Evolutionary conservation across 2,888 invertebrate genomes (phyloP), one percentile per base, ranked within the genome.

Genomic region (Shargacucullia verbasci): DNA sequence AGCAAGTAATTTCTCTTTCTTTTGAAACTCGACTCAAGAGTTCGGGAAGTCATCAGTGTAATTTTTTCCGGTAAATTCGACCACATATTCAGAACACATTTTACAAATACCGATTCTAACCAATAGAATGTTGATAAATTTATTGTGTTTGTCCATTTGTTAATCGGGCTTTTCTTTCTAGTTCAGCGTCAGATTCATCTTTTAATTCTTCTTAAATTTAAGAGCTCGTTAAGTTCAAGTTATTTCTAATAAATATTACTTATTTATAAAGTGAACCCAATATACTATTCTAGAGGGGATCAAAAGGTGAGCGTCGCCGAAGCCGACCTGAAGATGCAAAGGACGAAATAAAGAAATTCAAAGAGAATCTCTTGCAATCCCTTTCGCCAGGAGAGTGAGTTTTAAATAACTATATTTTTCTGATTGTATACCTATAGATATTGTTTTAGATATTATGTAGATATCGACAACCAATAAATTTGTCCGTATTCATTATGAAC

Each of bases 331-430:
- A 88, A 9, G 85, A 85, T 43, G 77, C 78, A 3, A 81, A 81
- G 44, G 90, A 90, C 15, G 92, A 93, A 82, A 88, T 92, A 71
- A 91, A 88, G 75, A 88, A 90, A 73, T 91, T 91, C 64, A 93
- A 93, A 70, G 91, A 92, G 66, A 89, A 85, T 68, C 81, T 91
- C 12, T 81, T 92, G 20, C 89, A 90, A 66, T 87, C 92, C 25
- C 77, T 88, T 47, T 68, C 88, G 31, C 63, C 78, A 40, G 86
- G 85, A 66, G 88, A 88, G 92, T 93, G 77, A 91, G 92, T 89
- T 45, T 46, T 54, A 1, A 37, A 43, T 37, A n/a, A n/a, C n/a
- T n/a, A 45, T 29, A 29, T 9, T 9, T 29, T 9, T 6, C 29
- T 29, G 7, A 8, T 29, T 4, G 29, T 4, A n/a, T n/a, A n/a